A percentile compares a stretch with the other conserved stretches of the same genome.
Conservation (phyloP, 2,797 vertebrate genomes). For the Cyprinodon diabolis region DNA sequence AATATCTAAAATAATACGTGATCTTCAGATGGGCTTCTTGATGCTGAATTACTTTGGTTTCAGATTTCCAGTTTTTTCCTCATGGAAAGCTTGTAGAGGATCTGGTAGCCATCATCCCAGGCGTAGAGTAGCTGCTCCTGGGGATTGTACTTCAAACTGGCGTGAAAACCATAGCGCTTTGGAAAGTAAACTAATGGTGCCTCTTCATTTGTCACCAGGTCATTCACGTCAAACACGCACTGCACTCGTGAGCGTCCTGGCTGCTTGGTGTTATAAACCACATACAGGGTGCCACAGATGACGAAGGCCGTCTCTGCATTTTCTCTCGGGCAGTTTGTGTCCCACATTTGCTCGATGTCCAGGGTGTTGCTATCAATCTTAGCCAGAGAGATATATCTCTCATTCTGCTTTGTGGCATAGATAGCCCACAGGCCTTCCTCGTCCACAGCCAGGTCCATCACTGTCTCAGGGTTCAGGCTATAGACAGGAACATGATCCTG, state of each 20-base stretch:
- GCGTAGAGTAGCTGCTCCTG: constrained; percentile 92
- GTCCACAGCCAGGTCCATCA: constrained; percentile 91
- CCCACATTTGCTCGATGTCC: constrained; percentile 96
- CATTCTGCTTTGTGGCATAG: constrained; percentile 89
- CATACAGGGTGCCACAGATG: constrained; percentile 94
- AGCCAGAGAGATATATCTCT: constrained; percentile 90
- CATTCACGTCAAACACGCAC: constrained; percentile 94
- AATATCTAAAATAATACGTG: not conserved
- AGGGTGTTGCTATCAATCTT: constrained; percentile 89
- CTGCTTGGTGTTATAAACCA: constrained; percentile 93
- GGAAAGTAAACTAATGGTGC: constrained; percentile 93
- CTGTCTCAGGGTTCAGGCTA: constrained; percentile 85
- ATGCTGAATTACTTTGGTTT: not conserved
- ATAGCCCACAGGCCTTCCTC: constrained; percentile 97
- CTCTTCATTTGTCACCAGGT: constrained; percentile 86
- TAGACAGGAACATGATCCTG: constrained; percentile 84
- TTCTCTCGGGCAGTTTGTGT: constrained; percentile 91
- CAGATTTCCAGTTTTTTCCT: constrained; percentile 88
- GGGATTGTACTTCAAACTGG: constrained; percentile 95
- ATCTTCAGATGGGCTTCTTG: not conserved
- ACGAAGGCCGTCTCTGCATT: constrained; percentile 94
- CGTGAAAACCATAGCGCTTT: constrained; percentile 91
- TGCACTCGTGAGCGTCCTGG: constrained; percentile 93
- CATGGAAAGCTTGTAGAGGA: constrained; percentile 95
- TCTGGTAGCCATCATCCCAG: constrained; percentile 98